These are phyloP conservation scores for Magallana nippona DNA, from an alignment of 2,888 invertebrate genomes.

Conservation along the genomic window DNA sequence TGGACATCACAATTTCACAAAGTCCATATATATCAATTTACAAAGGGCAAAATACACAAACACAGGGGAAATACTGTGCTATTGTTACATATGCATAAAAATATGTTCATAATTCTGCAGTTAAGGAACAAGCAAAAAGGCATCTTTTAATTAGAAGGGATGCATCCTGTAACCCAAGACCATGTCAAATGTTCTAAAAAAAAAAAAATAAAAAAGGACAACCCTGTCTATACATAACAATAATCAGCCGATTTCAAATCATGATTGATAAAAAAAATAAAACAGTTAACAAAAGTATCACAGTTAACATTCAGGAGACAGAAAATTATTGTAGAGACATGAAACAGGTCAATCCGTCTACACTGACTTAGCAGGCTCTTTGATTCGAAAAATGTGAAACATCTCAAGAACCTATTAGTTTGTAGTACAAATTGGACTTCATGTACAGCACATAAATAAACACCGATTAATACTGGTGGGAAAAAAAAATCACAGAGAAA, in stretches of 20 bases:
- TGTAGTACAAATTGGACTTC: not conserved
- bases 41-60: no score
- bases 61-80: no score
- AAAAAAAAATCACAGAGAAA: not conserved
- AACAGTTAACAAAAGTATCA: constrained; percentile 17
- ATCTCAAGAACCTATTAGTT: not conserved
- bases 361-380: not conserved
- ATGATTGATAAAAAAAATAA: not conserved
- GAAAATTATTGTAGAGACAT: not conserved
- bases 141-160: no score
- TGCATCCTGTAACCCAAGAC: no score
- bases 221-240: constrained; percentile 5
- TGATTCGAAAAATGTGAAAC: constrained; percentile 8
- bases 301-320: not conserved
- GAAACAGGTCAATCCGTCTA: not conserved
- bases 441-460: not conserved
- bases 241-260: not conserved
- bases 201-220: not conserved
- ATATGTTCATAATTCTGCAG: no score
- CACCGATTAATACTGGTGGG: not conserved
- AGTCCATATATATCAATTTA: no score
- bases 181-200: not conserved
- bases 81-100: no score
- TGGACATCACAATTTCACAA: not conserved
- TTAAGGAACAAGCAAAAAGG: no score